Evolutionary conservation across 2,888 invertebrate species (phyloP).

Genomic region (Ecliptopera silaceata): DNA sequence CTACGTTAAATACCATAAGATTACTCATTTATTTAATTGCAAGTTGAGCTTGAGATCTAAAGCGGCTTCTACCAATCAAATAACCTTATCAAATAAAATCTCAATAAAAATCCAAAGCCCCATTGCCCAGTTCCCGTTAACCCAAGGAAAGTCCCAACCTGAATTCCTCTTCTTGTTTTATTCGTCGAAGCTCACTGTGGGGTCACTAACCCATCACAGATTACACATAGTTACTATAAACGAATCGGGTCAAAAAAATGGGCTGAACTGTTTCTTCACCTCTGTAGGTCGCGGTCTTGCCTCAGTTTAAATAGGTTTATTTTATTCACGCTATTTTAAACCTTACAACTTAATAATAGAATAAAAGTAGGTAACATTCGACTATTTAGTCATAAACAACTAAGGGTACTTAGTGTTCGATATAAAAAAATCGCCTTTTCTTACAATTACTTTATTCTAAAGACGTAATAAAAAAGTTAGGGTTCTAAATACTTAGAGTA

Average conservation of each 20-base stretch:
- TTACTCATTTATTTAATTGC: no score
- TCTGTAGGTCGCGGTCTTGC: slow-evolving; percentile 67
- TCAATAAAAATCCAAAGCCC: background rate
- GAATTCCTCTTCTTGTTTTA: slow-evolving; percentile 64
- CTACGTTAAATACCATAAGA: no score
- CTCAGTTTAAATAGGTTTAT: background rate
- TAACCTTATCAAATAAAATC: background rate
- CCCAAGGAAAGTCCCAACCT: slow-evolving; percentile 49
- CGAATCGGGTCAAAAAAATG: slow-evolving; percentile 77
- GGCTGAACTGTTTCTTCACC: slow-evolving; percentile 78
- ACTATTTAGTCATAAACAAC: no score
- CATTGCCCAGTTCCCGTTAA: slow-evolving; percentile 45
- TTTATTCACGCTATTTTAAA: slow-evolving; percentile 17
- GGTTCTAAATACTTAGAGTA: no score
- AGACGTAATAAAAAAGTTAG: no score
- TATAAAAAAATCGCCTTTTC: no score
- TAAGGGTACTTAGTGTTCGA: no score
- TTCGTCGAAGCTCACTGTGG: slow-evolving; percentile 67
- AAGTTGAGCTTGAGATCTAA: no score
- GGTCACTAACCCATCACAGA: slow-evolving; percentile 62
- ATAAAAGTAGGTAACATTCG: background rate
- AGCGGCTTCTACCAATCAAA: background rate
- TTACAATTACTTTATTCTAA: no score
- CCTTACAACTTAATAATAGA: slow-evolving; percentile 16
- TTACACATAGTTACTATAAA: slow-evolving; percentile 54